phyloP scores from a whole-genome alignment of 2,888 invertebrate species.

The Nymphalis c-album region DNA sequence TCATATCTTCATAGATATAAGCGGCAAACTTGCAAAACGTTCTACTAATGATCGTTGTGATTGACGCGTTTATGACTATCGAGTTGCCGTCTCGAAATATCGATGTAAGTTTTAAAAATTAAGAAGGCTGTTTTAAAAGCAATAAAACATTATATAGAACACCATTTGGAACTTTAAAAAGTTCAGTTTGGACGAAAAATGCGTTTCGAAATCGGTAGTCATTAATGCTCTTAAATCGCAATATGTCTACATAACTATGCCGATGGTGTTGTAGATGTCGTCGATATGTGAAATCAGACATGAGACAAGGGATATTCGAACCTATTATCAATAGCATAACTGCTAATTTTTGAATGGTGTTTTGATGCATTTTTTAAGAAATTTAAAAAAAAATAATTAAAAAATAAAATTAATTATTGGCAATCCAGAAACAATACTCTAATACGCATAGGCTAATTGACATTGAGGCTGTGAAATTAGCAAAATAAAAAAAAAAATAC shows the following conservation, averaged over 20 bases:
- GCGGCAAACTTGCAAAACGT: slow-evolving; percentile 69
- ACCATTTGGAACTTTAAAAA: slow-evolving; percentile 33
- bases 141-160: slow-evolving; percentile 33
- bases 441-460: slow-evolving; percentile 82
- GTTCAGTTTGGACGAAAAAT: slow-evolving; percentile 25
- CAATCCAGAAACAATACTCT: slow-evolving; percentile 80
- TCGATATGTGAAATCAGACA: slow-evolving; percentile 61
- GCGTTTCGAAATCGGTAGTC: slow-evolving; percentile 37
- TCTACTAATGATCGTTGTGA: slow-evolving; percentile 59
- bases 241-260: slow-evolving; percentile 55
- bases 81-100: slow-evolving; percentile 24
- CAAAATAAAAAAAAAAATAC: slow-evolving; percentile 68
- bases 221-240: slow-evolving; percentile 38
- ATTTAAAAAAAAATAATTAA: slow-evolving; percentile 50
- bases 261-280: slow-evolving; percentile 57
- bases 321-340: slow-evolving; percentile 75
- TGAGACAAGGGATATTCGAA: slow-evolving; percentile 71
- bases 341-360: slow-evolving; percentile 80
- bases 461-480: slow-evolving; percentile 82
- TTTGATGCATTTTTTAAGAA: slow-evolving; percentile 78
- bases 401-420: slow-evolving; percentile 74
- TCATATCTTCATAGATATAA: slow-evolving; percentile 79
- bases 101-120: slow-evolving; percentile 25
- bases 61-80: slow-evolving; percentile 47
- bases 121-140: slow-evolving; percentile 36